These are phyloP conservation scores for Oostethus manadensis DNA, from an alignment of 2,113 vertebrate genomes.

Conservation along the genomic window DNA sequence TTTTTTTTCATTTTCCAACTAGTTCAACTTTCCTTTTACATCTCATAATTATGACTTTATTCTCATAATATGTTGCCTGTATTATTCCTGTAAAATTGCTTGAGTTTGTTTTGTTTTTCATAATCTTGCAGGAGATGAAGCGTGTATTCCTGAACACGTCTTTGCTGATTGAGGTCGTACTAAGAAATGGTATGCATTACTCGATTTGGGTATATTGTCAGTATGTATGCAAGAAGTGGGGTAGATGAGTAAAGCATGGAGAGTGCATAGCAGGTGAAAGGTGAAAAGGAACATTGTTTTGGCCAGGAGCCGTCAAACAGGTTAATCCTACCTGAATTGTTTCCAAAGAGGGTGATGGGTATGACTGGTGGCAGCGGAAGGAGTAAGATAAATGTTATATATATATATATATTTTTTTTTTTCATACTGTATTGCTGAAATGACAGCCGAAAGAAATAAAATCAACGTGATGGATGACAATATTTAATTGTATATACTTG, in stretches of 20 bases:
- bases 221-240: not conserved
- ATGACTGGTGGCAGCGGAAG: constrained; percentile 16
- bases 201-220: not conserved
- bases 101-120: too few species aligned
- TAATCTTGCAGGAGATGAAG: too few species aligned
- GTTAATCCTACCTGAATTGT: constrained; percentile 19
- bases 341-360: not conserved
- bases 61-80: too few species aligned
- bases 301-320: not conserved
- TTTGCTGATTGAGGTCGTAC: too few species aligned
- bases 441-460: constrained; percentile 21
- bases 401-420: too few species aligned
- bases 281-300: constrained; percentile 5
- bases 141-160: too few species aligned
- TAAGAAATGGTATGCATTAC: too few species aligned
- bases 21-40: too few species aligned
- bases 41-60: too few species aligned
- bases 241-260: not conserved
- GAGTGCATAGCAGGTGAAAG: not conserved
- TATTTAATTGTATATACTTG: constrained; percentile 62
- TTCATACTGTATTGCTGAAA: not conserved
- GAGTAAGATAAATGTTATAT: constrained; percentile 11
- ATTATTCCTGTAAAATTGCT: too few species aligned
- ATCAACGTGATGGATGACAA: constrained; percentile 52
- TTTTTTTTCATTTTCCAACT: too few species aligned